A percentile compares a stretch with the other conserved stretches of the same genome.
Evolutionary conservation across 92 coral and sea anemone genomes (phyloP).

Genomic region (Micromussa lordhowensis): DNA sequence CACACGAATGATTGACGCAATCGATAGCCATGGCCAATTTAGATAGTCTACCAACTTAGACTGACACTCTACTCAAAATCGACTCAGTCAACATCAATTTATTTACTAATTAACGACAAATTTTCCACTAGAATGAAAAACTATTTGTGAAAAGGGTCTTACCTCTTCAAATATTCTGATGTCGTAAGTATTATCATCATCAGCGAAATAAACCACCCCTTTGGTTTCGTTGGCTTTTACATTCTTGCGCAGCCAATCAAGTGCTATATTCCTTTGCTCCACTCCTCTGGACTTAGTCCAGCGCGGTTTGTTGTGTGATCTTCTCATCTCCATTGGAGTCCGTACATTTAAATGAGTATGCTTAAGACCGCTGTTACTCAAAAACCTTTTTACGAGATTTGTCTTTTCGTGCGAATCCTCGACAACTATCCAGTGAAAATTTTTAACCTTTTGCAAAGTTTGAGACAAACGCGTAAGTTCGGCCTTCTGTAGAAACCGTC

Average conservation of each 20-base stretch:
- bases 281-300: constrained; percentile 92
- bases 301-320: constrained; percentile 73
- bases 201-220: constrained; percentile 93
- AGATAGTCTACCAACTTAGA: no score
- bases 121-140: not conserved
- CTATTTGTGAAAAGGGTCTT: not conserved
- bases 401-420: constrained; percentile 85
- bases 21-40: not conserved
- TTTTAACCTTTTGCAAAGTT: constrained; percentile 78
- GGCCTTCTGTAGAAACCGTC: constrained; percentile 87
- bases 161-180: constrained; percentile 90
- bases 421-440: constrained; percentile 91
- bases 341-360: constrained; percentile 81
- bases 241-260: constrained; percentile 79
- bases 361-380: constrained; percentile 64
- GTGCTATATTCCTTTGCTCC: constrained; percentile 85
- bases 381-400: constrained; percentile 65
- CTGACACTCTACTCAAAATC: no score
- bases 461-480: constrained; percentile 86
- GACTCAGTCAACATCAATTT: no score
- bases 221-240: constrained; percentile 72
- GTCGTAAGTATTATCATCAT: constrained; percentile 92
- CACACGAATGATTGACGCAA: no score
- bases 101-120: no score
- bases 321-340: constrained; percentile 75